A percentile compares a stretch with the other conserved stretches of the same genome.
Evolutionary conservation across 2,113 vertebrate genomes (phyloP).

Genomic region (Aptenodytes patagonicus): DNA sequence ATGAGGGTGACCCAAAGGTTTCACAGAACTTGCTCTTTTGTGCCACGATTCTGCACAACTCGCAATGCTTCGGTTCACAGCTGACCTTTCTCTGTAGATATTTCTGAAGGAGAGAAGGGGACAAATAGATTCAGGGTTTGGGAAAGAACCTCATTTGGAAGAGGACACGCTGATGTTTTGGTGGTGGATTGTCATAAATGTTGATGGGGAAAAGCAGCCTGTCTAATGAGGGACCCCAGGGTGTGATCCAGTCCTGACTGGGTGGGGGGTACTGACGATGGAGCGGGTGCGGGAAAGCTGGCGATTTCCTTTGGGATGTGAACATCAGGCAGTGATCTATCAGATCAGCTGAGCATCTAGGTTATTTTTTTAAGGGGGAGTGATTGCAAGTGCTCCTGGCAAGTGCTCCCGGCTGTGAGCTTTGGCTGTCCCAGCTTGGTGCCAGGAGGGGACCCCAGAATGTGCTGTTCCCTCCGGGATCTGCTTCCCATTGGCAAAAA

Average conservation of each 20-base stretch:
- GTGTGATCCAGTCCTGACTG: neutral
- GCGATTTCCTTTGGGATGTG: neutral
- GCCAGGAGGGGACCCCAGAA: neutral
- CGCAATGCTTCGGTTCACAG: neutral
- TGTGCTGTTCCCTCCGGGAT: rapidly evolving
- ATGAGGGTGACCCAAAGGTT: neutral
- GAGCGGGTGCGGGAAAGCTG: neutral
- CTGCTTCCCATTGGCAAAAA: neutral
- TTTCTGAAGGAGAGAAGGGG: neutral
- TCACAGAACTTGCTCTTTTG: neutral
- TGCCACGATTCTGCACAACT: neutral
- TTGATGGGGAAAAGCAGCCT: neutral
- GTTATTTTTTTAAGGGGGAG: neutral
- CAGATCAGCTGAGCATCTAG: neutral
- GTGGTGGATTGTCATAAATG: neutral
- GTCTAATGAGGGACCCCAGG: no score
- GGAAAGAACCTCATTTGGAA: neutral
- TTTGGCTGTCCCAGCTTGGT: neutral
- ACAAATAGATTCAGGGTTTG: neutral
- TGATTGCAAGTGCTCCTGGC: neutral
- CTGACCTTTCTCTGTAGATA: neutral
- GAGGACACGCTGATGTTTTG: neutral
- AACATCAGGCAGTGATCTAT: neutral
- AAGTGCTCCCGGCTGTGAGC: neutral
- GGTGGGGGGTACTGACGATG: neutral